Conservation (phyloP, 2,888 invertebrate species). For the Dynastes hyllus region DNA sequence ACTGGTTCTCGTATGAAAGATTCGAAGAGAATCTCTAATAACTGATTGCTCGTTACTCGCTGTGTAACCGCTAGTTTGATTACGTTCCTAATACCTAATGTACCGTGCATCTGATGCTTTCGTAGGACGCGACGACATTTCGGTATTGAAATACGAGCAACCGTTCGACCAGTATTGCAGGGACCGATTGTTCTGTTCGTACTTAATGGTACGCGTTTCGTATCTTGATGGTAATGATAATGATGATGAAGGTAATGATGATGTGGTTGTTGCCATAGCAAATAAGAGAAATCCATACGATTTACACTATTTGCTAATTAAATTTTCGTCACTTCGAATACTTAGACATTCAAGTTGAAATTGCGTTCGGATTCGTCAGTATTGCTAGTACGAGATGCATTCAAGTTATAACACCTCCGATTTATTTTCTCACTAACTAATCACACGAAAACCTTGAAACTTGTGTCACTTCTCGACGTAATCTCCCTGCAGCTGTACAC, state of each 20-base stretch:
- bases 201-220: conserved; percentile 19
- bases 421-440: too few relatives aligned
- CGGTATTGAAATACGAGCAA: conserved; percentile 32
- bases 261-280: conserved; percentile 9
- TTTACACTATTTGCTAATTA: not conserved
- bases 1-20: not conserved
- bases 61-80: conserved; percentile 13
- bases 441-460: too few relatives aligned
- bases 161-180: not conserved
- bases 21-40: not conserved
- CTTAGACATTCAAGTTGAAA: not conserved
- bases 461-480: too few relatives aligned
- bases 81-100: conserved; percentile 44
- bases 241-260: conserved; percentile 7
- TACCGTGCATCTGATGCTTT: conserved; percentile 31
- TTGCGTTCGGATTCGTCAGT: too few relatives aligned
- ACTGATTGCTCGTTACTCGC: conserved; percentile 34
- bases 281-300: not conserved
- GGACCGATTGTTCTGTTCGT: conserved; percentile 15
- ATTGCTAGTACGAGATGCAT: too few relatives aligned
- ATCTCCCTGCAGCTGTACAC: too few relatives aligned
- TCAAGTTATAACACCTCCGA: too few relatives aligned
- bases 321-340: not conserved
- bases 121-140: conserved; percentile 26
- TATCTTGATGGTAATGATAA: conserved; percentile 12